A percentile compares a stretch with the other conserved stretches of the same genome.
phyloP scores from a whole-genome alignment of 2,888 invertebrate genomes.

The Mamestra brassicae region DNA sequence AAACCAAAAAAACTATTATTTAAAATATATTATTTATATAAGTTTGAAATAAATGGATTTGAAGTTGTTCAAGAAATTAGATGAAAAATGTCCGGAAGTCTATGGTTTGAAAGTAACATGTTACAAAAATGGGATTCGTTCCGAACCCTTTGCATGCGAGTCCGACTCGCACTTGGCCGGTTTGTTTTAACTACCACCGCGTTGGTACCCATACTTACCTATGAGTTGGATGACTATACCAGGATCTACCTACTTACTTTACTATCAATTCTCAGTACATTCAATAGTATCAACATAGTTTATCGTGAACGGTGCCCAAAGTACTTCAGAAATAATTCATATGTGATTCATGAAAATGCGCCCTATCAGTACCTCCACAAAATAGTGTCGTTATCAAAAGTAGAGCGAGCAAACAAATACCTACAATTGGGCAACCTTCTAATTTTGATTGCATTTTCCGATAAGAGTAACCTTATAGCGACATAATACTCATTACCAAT shows the following conservation, averaged over 20 bases:
- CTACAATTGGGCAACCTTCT: constrained; percentile 78
- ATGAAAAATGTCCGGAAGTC: too few relatives aligned
- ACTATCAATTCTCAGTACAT: constrained; percentile 42
- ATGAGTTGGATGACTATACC: constrained; percentile 13
- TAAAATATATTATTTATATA: too few relatives aligned
- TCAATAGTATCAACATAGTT: constrained; percentile 23
- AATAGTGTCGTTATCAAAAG: constrained; percentile 73
- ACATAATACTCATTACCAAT: constrained; percentile 27
- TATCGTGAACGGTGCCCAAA: constrained; percentile 38
- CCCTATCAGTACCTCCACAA: constrained; percentile 47
- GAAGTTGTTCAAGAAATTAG: too few relatives aligned
- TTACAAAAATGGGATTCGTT: too few relatives aligned
- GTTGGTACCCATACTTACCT: neutral
- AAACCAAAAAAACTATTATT: too few relatives aligned
- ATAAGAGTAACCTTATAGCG: constrained; percentile 63
- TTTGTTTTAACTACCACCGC: neutral
- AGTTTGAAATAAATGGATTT: too few relatives aligned
- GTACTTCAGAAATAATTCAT: constrained; percentile 54
- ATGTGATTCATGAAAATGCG: constrained; percentile 60
- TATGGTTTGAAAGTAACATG: too few relatives aligned
- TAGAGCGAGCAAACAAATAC: constrained; percentile 75
- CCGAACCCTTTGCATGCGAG: too few relatives aligned
- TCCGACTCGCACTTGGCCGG: too few relatives aligned
- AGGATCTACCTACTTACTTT: constrained; percentile 23
- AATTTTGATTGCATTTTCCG: constrained; percentile 71